Conservation (phyloP, 2,113 vertebrate species). For the Loxodonta africana region DNA sequence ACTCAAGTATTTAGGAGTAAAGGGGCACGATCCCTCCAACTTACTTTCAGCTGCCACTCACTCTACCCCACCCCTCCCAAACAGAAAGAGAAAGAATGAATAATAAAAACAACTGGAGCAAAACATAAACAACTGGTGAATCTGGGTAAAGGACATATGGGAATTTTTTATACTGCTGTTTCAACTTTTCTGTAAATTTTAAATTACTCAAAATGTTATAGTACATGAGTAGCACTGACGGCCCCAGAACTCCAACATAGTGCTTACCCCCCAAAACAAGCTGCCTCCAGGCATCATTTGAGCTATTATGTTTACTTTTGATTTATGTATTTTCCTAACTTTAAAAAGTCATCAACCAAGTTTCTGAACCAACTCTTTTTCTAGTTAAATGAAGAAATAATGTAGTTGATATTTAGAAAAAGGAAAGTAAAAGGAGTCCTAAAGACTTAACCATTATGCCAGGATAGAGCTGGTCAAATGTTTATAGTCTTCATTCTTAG, state of each 20-base stretch:
- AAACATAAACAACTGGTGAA: constrained; percentile 16
- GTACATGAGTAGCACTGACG: not conserved
- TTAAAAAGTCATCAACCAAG: constrained; percentile 34
- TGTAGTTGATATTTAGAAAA: constrained; percentile 29
- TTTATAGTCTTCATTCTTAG: too few species aligned
- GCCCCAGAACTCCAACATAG: not conserved
- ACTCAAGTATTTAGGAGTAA: not conserved
- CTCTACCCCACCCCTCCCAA: not conserved
- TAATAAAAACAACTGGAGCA: not conserved
- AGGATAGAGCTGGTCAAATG: too few species aligned
- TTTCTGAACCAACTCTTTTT: constrained; percentile 41
- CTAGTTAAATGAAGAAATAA: constrained; percentile 40
- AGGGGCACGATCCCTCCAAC: not conserved
- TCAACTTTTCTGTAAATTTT: not conserved
- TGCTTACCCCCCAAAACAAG: constrained; percentile 11
- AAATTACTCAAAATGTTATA: constrained; percentile 1
- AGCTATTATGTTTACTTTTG: constrained; percentile 44
- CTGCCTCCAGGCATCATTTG: constrained; percentile 36
- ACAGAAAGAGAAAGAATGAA: not conserved
- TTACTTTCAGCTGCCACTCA: not conserved
- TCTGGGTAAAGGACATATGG: not conserved
- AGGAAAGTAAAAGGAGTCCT: not conserved
- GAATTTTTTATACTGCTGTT: not conserved
- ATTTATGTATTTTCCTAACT: constrained; percentile 50
- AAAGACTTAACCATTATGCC: not conserved